A percentile compares a stretch with the other conserved stretches of the same genome.
Evolutionary conservation across 2,888 invertebrate species (phyloP).

Genomic region (Limnephilus rhombicus): DNA sequence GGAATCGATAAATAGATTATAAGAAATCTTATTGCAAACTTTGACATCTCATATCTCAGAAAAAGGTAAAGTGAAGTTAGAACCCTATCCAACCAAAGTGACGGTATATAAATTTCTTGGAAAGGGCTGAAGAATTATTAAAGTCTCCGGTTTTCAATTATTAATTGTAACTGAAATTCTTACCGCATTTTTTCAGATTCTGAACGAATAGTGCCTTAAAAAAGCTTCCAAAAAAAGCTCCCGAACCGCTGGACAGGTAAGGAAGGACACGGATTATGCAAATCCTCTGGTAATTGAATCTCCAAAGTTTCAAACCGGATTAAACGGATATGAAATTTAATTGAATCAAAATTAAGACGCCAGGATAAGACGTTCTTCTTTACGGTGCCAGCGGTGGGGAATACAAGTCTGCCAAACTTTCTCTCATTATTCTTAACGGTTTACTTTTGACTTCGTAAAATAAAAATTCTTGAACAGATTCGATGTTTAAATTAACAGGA

Average conservation of each 20-base stretch:
- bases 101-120: not conserved
- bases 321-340: slow-evolving; percentile 65
- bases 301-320: slow-evolving; percentile 62
- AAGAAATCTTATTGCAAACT: too few species aligned
- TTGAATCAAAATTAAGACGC: slow-evolving; percentile 64
- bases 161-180: slow-evolving; percentile 39
- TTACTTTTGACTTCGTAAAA: not conserved
- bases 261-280: slow-evolving; percentile 63
- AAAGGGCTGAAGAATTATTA: not conserved
- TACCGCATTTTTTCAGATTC: not conserved
- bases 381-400: not conserved
- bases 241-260: slow-evolving; percentile 55
- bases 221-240: slow-evolving; percentile 39
- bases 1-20: too few species aligned
- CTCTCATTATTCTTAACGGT: not conserved
- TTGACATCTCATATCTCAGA: too few species aligned
- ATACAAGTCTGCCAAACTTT: not conserved
- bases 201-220: slow-evolving; percentile 49
- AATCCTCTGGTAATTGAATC: slow-evolving; percentile 64
- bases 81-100: too few species aligned
- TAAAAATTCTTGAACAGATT: not conserved
- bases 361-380: not conserved
- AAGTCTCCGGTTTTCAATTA: slow-evolving; percentile 17
- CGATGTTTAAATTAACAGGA: not conserved
- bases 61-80: too few species aligned